Evolutionary conservation across 2,113 vertebrate species (phyloP), one percentile per base, ranked within the genome.

Genomic region (Sturnus vulgaris): DNA sequence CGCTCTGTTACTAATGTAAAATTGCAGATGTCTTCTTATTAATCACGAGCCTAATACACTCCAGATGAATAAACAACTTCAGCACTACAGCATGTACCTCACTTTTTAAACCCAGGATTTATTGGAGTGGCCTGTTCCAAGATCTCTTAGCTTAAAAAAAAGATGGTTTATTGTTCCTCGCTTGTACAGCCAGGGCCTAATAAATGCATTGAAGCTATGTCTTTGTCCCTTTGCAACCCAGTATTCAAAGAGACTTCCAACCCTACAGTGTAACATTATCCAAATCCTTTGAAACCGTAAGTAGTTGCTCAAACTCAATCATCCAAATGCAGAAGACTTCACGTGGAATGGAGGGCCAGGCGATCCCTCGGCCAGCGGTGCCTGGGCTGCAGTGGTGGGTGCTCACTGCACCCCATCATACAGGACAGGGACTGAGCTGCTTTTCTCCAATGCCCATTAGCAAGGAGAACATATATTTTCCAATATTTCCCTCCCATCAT

Each of bases 21-120:
- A 98, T 96, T 98, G 98, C 98, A 99, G 98, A 99, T 98, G 98
- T 98, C 97, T 98, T 98, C 97, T 97, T 98, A 98, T 98, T 99
- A 99, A 99, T 99, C 98, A 99, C 98, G 98, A 97, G 98, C 98
- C 97, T 99, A 99, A 99, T 99, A 99, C 97, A 98, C 98, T 99
- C 99, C 99, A 99, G 99, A 99, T 99, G 99, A 99, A 99, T 98
- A 99, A 99, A 99, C 99, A 99, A 98, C 98, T 98, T 98, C 98
- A 96, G 98, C 97, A 96, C 97, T 96, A 92, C 86, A 97, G 95
- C 93, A 91, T 46, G 93, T 97, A 98, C 94, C 95, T 92, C 95
- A 96, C 97, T 98, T 97, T 98, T 98, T 98, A 97, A 97, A 96
- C 84, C 77, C 68, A 89, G 93, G 96, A 98, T 98, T 98, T 98